Conservation (phyloP, 2,797 vertebrate species). For the Remorina albescens region DNA sequence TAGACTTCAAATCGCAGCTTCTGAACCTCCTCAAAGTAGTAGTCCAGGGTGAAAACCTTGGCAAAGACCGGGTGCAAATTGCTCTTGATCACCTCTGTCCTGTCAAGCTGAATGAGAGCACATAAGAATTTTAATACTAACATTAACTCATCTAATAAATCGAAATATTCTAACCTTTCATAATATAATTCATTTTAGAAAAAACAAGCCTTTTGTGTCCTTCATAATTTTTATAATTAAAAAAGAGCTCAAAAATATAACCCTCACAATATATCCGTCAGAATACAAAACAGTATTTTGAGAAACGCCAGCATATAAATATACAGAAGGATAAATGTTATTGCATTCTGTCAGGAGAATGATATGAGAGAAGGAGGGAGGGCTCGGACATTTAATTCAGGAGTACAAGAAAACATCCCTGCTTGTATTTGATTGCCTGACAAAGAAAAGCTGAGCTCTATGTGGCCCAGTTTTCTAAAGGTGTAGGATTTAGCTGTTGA, state of each 20-base stretch:
- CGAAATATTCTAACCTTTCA: constrained; percentile 7
- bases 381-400: constrained; percentile 65
- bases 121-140: constrained; percentile 9
- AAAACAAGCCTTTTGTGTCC: constrained; percentile 10
- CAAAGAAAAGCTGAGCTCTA: constrained; percentile 54
- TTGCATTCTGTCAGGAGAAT: constrained; percentile 45
- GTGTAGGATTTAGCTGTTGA: constrained; percentile 51
- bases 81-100: constrained; percentile 96
- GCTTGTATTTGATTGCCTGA: constrained; percentile 64
- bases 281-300: too few relatives aligned
- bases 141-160: background rate
- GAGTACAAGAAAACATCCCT: constrained; percentile 40
- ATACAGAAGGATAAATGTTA: constrained; percentile 37
- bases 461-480: constrained; percentile 53
- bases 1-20: constrained; percentile 96
- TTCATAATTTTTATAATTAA: constrained; percentile 1
- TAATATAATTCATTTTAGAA: background rate
- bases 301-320: background rate
- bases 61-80: constrained; percentile 95
- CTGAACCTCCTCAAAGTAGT: constrained; percentile 97
- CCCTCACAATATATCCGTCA: constrained; percentile 11
- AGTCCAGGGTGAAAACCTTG: constrained; percentile 93
- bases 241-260: constrained; percentile 11
- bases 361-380: constrained; percentile 52
- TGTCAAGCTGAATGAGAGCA: constrained; percentile 87